Base-by-base conservation (phyloP, 2,113 vertebrate genomes). In the Engraulis encrasicolus region DNA sequence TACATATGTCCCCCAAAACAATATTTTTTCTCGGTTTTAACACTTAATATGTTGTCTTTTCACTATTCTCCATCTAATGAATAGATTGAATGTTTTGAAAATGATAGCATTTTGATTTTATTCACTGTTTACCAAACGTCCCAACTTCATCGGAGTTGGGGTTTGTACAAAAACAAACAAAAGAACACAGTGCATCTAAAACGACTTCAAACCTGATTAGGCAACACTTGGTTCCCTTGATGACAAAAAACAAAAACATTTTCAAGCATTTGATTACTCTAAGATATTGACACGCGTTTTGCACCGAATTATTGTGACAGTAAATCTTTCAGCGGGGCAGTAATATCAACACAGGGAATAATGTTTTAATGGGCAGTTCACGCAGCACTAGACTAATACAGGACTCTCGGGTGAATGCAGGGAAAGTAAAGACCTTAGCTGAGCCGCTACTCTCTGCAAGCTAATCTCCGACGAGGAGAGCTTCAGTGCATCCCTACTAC, bases 161-260 rank as follows among this genome's bases (percentile, higher is more conserved):
- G n/a, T n/a, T n/a, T n/a, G n/a, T n/a, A n/a, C n/a, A n/a, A n/a
- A n/a, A n/a, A n/a, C n/a, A 45, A 74, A 81, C 58, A 66, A 50
- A 71, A 81, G 18, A 79, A 82, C 6, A 79, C 82, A 87, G 79
- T 85, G 85, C 78, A 82, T 58, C 50, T 80, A n/a, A 78, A 80
- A 54, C 50, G 78, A 74, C 74, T 45, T 61, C 79, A 79, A n/a
- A 18, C n/a, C 15, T 61, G n/a, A 66, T 36, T 34, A 84, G 81
- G 40, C 7, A 84, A 81, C 74, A 66, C 36, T 34, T 45, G 48
- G 20, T 79, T 85, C n/a, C 58, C 58, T 79, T 79, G 36, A 34
- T 66, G 20, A 19, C 36, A 48, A 45, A 37, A 17, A 34, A 58
- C 2, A 50, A 66, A 6, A 31, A 66, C 23, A 66, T n/a, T 66